Evolutionary conservation across 2,113 vertebrate species (phyloP).

Genomic region (Callipepla squamata): DNA sequence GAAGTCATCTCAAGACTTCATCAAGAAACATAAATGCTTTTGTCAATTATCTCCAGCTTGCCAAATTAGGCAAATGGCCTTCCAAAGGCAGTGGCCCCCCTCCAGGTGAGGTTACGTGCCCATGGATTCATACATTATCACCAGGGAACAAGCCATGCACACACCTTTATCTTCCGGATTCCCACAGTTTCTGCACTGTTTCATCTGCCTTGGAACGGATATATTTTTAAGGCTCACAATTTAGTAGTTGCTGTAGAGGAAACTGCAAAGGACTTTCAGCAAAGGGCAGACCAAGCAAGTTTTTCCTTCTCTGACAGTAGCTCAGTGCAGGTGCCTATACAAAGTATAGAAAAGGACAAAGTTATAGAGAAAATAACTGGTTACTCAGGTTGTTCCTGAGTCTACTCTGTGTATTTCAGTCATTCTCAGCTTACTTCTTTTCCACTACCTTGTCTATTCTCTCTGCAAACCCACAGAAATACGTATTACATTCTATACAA

Average conservation of each 20-base stretch:
- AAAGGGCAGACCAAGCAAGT: not conserved
- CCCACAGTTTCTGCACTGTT: not conserved
- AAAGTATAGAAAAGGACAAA: not conserved
- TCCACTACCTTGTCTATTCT: not conserved
- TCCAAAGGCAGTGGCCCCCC: not conserved
- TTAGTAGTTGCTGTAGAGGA: not conserved
- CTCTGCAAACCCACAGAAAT: not conserved
- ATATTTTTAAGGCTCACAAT: not conserved
- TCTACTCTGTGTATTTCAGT: accelerated
- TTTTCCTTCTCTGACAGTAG: not conserved
- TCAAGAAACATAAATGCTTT: not conserved
- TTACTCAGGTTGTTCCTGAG: not conserved
- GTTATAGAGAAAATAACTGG: not conserved
- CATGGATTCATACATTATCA: not conserved
- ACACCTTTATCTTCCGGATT: not conserved
- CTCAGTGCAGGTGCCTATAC: not conserved
- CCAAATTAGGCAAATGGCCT: not conserved
- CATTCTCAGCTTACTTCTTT: not conserved
- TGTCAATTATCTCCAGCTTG: not conserved
- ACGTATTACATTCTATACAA: not conserved
- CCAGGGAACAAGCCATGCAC: not conserved
- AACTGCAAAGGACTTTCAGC: not conserved
- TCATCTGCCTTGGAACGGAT: not conserved
- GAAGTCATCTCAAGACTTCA: not conserved
- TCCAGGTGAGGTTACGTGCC: not conserved